Percentiles rank a stretch among this genome's conserved stretches.
These are phyloP conservation scores for Tetrax tetrax DNA, from an alignment of 2,113 vertebrate species.

Conservation along the genomic window DNA sequence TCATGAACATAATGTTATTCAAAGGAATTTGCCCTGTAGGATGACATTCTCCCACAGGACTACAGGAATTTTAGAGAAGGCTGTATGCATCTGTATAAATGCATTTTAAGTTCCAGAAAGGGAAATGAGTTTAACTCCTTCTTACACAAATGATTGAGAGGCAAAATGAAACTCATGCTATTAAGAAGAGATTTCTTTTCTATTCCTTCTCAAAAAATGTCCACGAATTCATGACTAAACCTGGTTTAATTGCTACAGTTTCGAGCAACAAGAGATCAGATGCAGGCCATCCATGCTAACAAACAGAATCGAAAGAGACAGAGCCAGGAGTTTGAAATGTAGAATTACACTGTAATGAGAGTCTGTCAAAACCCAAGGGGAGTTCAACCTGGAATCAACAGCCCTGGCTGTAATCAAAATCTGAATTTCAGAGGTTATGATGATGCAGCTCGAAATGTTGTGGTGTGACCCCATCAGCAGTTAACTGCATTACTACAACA, in stretches of 20 bases:
- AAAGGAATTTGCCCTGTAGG: constrained; percentile 36
- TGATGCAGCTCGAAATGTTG: not conserved
- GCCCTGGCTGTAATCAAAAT: not conserved
- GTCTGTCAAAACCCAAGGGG: not conserved
- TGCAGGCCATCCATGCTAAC: not conserved
- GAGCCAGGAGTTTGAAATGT: not conserved
- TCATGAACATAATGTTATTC: not conserved
- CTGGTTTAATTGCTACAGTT: not conserved
- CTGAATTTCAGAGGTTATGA: not conserved
- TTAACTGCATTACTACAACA: not conserved
- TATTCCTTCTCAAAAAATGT: not conserved
- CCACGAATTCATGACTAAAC: not conserved
- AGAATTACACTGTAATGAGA: not conserved
- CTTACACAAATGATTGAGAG: not conserved
- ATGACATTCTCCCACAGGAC: constrained; percentile 9
- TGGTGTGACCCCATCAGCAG: not conserved
- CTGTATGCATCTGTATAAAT: not conserved
- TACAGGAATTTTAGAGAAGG: not conserved
- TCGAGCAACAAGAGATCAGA: not conserved
- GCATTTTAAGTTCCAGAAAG: constrained; percentile 1
- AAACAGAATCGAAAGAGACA: not conserved
- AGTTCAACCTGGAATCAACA: not conserved
- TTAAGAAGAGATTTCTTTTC: not conserved
- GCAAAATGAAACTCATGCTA: not conserved
- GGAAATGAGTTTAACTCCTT: not conserved